Base-by-base conservation (phyloP, 23 tunicate species). In the Pegea sp. region DNA sequence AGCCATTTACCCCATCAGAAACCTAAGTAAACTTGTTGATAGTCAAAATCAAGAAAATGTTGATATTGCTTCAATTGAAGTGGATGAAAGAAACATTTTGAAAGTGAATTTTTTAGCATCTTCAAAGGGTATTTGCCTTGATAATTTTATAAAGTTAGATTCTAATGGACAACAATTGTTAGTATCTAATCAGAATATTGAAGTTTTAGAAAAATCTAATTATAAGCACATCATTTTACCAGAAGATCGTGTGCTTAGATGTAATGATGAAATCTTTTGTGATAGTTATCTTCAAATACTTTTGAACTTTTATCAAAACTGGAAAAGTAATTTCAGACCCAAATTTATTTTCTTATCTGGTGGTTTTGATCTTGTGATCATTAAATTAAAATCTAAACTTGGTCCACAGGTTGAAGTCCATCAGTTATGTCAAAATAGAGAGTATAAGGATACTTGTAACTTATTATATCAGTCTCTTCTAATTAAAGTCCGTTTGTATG, bases 1-100 rank as follows among this genome's bases (percentile, higher is more conserved):
- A 63, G 80, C 81, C 13, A 72, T 84, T n/a, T 84, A 67, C 53
- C 95, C 95, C 11, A 33, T 84, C 31, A 77, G 75, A 1, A 25
- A 24, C 22, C 53, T 20, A 29, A 26, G n/a, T n/a, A n/a, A n/a
- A n/a, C n/a, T n/a, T n/a, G n/a, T n/a, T n/a, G n/a, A n/a, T n/a
- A n/a, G n/a, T n/a, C n/a, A n/a, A n/a, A n/a, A n/a, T n/a, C n/a
- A n/a, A n/a, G n/a, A n/a, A n/a, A n/a, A n/a, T n/a, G n/a, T n/a
- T n/a, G n/a, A n/a, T n/a, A n/a, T n/a, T n/a, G n/a, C n/a, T n/a
- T n/a, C n/a, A n/a, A n/a, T n/a, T n/a, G n/a, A n/a, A 2, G 31
- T 62, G 19, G 11, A 53, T 21, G 56, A 53, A 28, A 46, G 33
- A 27, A 48, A 38, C 38, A 34, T 44, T 48, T 24, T 72, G 8